phyloP scores from a whole-genome alignment of 2,113 vertebrate species.

The Coregonus clupeaformis region DNA sequence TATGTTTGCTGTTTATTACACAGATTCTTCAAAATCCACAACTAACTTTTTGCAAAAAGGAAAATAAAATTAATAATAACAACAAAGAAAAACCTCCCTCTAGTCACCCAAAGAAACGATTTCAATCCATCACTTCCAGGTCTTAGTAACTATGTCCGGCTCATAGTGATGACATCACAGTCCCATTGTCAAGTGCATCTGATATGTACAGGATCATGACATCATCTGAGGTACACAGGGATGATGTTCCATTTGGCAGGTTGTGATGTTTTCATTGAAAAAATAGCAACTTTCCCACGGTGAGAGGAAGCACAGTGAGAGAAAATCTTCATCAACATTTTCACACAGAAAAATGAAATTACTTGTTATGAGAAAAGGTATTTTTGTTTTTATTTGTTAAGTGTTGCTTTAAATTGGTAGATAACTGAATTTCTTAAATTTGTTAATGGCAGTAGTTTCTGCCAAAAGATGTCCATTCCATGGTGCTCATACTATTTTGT shows the following conservation, averaged over 20 bases:
- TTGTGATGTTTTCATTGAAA: constrained; percentile 58
- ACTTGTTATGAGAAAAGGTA: constrained; percentile 51
- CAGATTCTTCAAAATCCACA: constrained; percentile 33
- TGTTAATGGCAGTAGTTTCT: constrained; percentile 55
- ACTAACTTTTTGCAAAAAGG: constrained; percentile 31
- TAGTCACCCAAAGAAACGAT: constrained; percentile 46
- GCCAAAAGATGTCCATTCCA: constrained; percentile 59
- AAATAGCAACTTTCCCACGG: constrained; percentile 34
- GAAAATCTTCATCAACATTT: constrained; percentile 68
- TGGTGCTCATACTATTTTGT: constrained; percentile 45
- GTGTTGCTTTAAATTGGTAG: constrained; percentile 48
- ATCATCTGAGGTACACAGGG: constrained; percentile 48
- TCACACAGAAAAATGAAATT: constrained; percentile 69
- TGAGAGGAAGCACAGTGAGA: constrained; percentile 67
- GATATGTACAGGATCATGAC: constrained; percentile 71
- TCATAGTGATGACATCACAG: constrained; percentile 41
- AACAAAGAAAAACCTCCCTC: constrained; percentile 32
- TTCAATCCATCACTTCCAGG: constrained; percentile 37
- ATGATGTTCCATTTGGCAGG: constrained; percentile 71
- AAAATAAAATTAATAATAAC: constrained; percentile 14
- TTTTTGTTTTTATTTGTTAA: constrained; percentile 20
- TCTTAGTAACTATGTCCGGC: constrained; percentile 32
- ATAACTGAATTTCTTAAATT: constrained; percentile 42
- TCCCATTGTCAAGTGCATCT: constrained; percentile 57
- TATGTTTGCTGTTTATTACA: constrained; percentile 25